Percentiles rank a stretch among this genome's conserved stretches.
These are phyloP conservation scores for Cryptoleucopteryx plumbea DNA, from an alignment of 2,113 vertebrate genomes.

Conservation along the genomic window DNA sequence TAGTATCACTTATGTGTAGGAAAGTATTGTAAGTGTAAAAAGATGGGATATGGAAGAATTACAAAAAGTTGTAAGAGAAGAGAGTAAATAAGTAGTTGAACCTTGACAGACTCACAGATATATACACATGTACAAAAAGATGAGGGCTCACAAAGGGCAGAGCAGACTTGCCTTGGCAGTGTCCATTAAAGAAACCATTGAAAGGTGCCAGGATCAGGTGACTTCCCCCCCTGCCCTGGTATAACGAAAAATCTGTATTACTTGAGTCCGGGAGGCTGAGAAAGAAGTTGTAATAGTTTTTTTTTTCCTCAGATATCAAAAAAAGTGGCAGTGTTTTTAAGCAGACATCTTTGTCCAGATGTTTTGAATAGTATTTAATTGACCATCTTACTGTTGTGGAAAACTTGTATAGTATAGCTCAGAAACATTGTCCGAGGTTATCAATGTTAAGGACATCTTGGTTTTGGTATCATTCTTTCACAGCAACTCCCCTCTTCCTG, in stretches of 20 bases:
- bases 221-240: background rate
- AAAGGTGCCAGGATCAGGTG: background rate
- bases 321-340: background rate
- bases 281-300: background rate
- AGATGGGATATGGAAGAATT: background rate
- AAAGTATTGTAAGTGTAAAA: background rate
- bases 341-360: background rate
- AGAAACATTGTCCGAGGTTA: background rate
- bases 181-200: background rate
- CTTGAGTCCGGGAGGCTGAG: background rate
- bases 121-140: background rate
- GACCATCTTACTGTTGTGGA: background rate
- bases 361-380: background rate
- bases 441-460: background rate
- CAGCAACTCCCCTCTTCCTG: constrained; percentile 58
- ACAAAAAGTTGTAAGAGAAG: background rate
- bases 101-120: background rate
- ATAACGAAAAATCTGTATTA: background rate
- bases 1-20: background rate
- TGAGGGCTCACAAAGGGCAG: background rate
- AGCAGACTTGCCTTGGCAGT: background rate
- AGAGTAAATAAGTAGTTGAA: background rate
- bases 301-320: background rate
- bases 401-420: background rate
- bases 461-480: constrained; percentile 49